phyloP scores from a whole-genome alignment of 2,888 invertebrate species.

The Ditylenchus weischeri region DNA sequence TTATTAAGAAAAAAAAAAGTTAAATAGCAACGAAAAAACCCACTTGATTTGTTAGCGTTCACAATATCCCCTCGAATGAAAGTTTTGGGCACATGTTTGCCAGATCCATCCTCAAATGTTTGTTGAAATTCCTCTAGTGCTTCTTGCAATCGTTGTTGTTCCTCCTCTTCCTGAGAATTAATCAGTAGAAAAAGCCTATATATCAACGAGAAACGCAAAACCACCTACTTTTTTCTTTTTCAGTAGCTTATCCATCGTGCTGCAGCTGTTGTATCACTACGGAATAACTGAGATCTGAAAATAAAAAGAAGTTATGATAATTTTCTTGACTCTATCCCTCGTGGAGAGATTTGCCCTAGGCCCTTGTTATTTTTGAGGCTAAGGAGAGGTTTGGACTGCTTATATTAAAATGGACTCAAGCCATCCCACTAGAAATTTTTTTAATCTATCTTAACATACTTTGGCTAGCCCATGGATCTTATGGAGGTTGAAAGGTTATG shows the following conservation, averaged over 20 bases:
- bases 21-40: background rate
- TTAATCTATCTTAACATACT: too few species aligned
- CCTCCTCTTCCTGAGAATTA: slow-evolving; percentile 33
- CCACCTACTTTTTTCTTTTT: slow-evolving; percentile 13
- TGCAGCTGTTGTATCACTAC: too few species aligned
- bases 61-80: slow-evolving; percentile 98
- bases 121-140: slow-evolving; percentile 34
- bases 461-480: too few species aligned
- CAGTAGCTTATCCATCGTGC: slow-evolving; percentile 3
- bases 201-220: background rate
- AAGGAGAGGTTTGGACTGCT: too few species aligned
- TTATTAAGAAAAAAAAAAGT: background rate
- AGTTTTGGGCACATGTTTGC: slow-evolving; percentile 67
- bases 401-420: too few species aligned
- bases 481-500: too few species aligned
- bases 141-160: slow-evolving; percentile 31
- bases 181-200: background rate
- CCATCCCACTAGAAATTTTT: too few species aligned
- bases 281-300: too few species aligned
- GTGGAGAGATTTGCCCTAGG: too few species aligned
- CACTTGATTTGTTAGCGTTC: slow-evolving; percentile 45
- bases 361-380: too few species aligned
- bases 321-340: too few species aligned
- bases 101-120: slow-evolving; percentile 29
- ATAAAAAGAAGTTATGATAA: too few species aligned